Base-by-base conservation (phyloP, 2,888 invertebrate genomes). In the Lasioglossum morio region DNA sequence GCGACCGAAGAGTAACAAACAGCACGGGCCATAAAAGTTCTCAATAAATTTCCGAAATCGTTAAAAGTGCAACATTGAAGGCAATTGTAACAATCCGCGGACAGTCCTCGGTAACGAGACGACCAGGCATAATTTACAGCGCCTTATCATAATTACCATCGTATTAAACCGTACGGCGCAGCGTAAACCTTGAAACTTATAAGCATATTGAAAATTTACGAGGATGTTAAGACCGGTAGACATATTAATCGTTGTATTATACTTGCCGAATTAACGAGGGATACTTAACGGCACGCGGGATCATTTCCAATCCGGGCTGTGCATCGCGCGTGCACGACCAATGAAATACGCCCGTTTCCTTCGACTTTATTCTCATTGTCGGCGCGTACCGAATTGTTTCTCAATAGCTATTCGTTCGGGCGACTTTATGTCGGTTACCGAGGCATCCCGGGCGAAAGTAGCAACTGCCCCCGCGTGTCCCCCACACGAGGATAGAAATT, bases 71-170 rank as follows among this genome's bases (percentile, higher is more conserved):
- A 19, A 63, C 70, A 37, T 37, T 27, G 63, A 37, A 76, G 23
- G 30, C 79, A 76, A 85, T 63, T 85, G 86, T 85, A 85, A 85
- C 86, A 85, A 85, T 66, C 63, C 46, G 27, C 37, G 48, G 16
- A 43, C 69, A 53, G 53, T 85, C 34, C 34, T 40, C n/a, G 10
- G n/a, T 53, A 53, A 85, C 66, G 53, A 85, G 86, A 14, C 46
- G 43, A 57, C 37, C 72, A n/a, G 4, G 14, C 34, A n/a, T 57
- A 79, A 85, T 85, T 85, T 85, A 85, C 76, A 66, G 0, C 80
- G n/a, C 46, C 75, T 79, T 85, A 79, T 79, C 85, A 72, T 72
- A 72, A 85, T 85, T 72, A 43, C 79, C 70, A 79, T 75, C 70
- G 75, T 27, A 70, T 85, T 85, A 84, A 72, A 53, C 63, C 27